Conservation (phyloP, 2,113 vertebrate species). For the Plecturocebus donacophilus region DNA sequence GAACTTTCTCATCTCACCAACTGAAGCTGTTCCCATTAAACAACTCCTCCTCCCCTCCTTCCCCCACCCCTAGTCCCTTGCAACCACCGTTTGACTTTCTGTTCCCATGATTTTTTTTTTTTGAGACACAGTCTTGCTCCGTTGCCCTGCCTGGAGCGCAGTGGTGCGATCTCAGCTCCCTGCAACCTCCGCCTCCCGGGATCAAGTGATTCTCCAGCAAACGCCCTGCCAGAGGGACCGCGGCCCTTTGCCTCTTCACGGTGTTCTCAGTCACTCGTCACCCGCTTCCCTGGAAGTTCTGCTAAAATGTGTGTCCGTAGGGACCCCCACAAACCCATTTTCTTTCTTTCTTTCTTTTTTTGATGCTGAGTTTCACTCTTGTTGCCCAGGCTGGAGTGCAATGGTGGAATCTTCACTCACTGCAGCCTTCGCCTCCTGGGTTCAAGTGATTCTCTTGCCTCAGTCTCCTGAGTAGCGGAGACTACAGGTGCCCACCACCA, state of each 20-base stretch:
- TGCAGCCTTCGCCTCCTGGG: too few species aligned
- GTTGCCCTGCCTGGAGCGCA: not conserved
- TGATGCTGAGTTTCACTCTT: not conserved
- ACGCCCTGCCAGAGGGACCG: too few species aligned
- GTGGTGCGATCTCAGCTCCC: not conserved
- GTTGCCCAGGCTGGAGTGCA: not conserved
- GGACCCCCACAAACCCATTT: too few species aligned
- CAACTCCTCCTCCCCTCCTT: rapidly evolving
- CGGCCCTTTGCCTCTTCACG: too few species aligned
- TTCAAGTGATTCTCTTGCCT: too few species aligned
- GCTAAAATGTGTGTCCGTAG: too few species aligned
- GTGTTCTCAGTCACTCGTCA: too few species aligned
- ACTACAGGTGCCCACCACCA: too few species aligned
- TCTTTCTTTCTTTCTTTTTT: too few species aligned
- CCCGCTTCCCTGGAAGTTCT: too few species aligned
- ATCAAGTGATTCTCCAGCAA: not conserved
- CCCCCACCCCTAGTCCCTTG: not conserved
- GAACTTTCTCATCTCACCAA: rapidly evolving
- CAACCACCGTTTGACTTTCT: not conserved
- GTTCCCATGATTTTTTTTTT: not conserved
- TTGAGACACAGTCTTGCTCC: not conserved
- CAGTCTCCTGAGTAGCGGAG: too few species aligned
- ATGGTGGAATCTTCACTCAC: not conserved
- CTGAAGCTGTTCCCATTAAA: rapidly evolving
- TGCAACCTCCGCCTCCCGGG: not conserved